Conservation (phyloP, 2,797 vertebrate genomes). For the Gorsachius magnificus region DNA sequence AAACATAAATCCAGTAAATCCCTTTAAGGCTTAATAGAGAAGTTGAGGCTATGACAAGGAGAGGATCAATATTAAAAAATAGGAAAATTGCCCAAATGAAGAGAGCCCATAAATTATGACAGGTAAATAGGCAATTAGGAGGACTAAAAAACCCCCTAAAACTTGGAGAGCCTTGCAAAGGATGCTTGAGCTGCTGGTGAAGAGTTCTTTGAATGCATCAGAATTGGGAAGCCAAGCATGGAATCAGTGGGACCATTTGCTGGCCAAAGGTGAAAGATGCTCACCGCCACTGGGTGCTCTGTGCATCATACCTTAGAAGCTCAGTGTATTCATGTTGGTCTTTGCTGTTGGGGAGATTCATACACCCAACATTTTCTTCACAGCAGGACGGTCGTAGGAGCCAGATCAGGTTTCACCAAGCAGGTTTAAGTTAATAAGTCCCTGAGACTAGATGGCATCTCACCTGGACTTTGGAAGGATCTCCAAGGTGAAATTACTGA, state of each 20-base stretch:
- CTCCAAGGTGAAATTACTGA: background rate
- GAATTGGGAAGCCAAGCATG: background rate
- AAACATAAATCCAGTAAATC: background rate
- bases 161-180: background rate
- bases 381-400: background rate
- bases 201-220: background rate
- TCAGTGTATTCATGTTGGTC: background rate
- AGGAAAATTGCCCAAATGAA: background rate
- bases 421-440: background rate
- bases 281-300: accelerated
- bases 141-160: accelerated
- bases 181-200: background rate
- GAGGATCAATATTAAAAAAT: background rate
- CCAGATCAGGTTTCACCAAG: background rate
- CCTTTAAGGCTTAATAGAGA: background rate
- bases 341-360: background rate
- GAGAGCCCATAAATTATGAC: background rate
- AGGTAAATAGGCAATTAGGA: background rate
- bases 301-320: background rate
- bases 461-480: background rate
- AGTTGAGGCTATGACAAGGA: background rate
- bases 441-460: too few species aligned
- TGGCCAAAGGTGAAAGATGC: background rate
- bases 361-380: background rate
- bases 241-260: background rate